Evolutionary conservation across 1,140 invertebrate species (phyloP), one percentile per base, ranked within the genome.

Genomic region (Triops cancriformis): DNA sequence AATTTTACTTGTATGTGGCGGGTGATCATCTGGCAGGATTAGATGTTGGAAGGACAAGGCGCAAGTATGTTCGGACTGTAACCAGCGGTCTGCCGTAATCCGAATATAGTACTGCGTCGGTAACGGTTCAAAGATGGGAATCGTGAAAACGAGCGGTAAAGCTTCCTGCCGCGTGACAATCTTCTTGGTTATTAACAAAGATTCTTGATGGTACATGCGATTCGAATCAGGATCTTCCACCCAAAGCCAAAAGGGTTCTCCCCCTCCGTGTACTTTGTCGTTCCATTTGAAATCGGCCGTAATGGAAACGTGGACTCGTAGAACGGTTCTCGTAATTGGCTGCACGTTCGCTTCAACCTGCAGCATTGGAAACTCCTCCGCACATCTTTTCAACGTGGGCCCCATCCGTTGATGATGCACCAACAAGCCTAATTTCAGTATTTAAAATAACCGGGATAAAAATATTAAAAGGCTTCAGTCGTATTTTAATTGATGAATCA

Each of bases 171-270:
- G 88, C 27, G 86, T 84, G 79, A 91, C 89, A 88, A 91, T 80
- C 86, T 94, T 95, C 85, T 92, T 93, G 23, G 91, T 93, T 1
- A 99, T 84, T 14, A 93, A 88, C 83, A 99, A 94, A 81, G 94
- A 92, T 83, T 99, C 98, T 75, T 93, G 93, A 86, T 99, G 98
- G 84, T 98, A 97, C 83, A 99, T 98, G 80, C 90, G 91, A 84
- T 98, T 95, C 78, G 88, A 93, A 14, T 95, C 92, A 0, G 96
- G 92, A 86, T 99, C 96, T 86, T 98, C 97, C 18, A 99, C 92
- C 95, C 97, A 98, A 75, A 99, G 90, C 94, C 96, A 99, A 85
- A 98, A 99, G 1, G 92, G 89, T 85, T 99, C 95, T 0, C 92
- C 89, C 11, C 88, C 89, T 0, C 97, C 96, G 83, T 98, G 96